Base-by-base conservation (phyloP, 2,113 vertebrate genomes). In the Gallinago media region DNA sequence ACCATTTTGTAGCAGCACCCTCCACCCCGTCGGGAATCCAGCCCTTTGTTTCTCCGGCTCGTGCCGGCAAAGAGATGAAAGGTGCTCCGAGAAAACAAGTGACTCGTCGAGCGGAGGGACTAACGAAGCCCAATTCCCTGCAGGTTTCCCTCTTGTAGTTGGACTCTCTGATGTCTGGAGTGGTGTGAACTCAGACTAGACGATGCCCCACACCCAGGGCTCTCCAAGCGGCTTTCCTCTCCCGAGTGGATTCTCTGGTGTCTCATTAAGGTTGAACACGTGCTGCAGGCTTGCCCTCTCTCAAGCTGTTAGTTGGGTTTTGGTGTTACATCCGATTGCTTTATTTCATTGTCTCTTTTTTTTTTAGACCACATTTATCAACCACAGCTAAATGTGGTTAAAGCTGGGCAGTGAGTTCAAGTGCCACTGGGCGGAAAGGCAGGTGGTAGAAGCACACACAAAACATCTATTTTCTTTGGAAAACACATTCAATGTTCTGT, bases 81-180 rank as follows among this genome's bases (percentile, higher is more conserved):
- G 76, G 29, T 86, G 88, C 55, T 84, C 83, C 71, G 74, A 59
- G 85, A 29, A 89, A 89, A 89, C 44, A 63, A 63, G 70, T 82
- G 36, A 14, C 47, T 74, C 47, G 0, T 0, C 59, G 44, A 67
- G 55, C 54, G 23, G 65, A 77, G 34, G 61, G 34, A 44, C 54
- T 65, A 63, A 77, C 13, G 75, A 73, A 89, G 66, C 71, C 59
- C 75, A 74, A 20, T 59, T 94, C 92, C 94, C 80, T 0, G 2
- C 6, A 21, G 85, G 23, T 73, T 91, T 93, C 38, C 49, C 66
- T 54, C 75, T 63, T 59, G 80, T 62, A 49, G 47, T 65, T 68
- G 94, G 80, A 70, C 65, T 85, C 85, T 92, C 94, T 94, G 85
- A 94, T 78, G 80, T 89, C 59, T 89, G 66, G 55, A 55, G 66